A percentile compares a stretch with the other conserved stretches of the same genome.
Conservation (phyloP, 2,797 vertebrate species). For the Lagocephalus sceleratus region DNA sequence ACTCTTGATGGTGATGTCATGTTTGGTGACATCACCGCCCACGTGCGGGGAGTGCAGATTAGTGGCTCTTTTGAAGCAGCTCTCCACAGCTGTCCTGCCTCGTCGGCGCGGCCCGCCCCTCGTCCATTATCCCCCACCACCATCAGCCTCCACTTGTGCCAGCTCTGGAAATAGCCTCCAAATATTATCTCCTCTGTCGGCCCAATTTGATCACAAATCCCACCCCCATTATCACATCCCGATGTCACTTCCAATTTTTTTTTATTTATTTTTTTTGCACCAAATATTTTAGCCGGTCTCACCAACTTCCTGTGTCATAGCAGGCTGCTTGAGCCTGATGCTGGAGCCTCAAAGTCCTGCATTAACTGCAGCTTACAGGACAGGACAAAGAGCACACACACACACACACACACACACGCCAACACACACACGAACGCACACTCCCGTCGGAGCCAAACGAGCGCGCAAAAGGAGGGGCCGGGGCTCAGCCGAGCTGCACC, state of each 20-base stretch:
- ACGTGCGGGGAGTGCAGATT: slow-evolving; percentile 57
- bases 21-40: slow-evolving; percentile 64
- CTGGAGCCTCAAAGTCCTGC: neutral
- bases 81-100: slow-evolving; percentile 48
- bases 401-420: slow-evolving; percentile 9
- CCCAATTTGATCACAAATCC: slow-evolving; percentile 57
- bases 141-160: slow-evolving; percentile 30
- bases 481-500: slow-evolving; percentile 51
- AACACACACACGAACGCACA: neutral
- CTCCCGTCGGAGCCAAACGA: slow-evolving; percentile 12
- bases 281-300: too few species aligned
- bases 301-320: too few species aligned
- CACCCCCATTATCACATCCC: slow-evolving; percentile 14
- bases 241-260: too few species aligned
- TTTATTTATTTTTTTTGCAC: too few species aligned
- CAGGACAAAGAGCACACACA: slow-evolving; percentile 8
- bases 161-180: slow-evolving; percentile 54
- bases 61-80: slow-evolving; percentile 30
- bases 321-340: neutral
- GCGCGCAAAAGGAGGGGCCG: slow-evolving; percentile 39
- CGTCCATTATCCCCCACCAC: slow-evolving; percentile 27
- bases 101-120: slow-evolving; percentile 35
- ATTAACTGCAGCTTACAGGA: slow-evolving; percentile 34
- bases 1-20: slow-evolving; percentile 63
- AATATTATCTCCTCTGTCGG: slow-evolving; percentile 37